Base-by-base conservation (phyloP, 2,113 vertebrate species). In the Tichodroma muraria region DNA sequence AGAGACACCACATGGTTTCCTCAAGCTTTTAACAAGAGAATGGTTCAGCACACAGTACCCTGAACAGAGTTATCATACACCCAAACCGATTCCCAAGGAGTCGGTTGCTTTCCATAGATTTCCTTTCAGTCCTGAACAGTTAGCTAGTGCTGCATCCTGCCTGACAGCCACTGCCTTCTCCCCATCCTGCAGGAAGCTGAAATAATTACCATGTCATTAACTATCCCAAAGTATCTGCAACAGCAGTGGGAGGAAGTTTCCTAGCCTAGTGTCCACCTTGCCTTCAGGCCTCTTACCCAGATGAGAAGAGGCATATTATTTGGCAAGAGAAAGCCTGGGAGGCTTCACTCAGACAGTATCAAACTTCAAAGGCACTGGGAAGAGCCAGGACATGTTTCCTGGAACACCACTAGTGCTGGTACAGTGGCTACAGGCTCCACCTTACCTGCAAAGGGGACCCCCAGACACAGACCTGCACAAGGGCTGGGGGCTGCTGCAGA, bases 351-450 rank as follows among this genome's bases (percentile, higher is more conserved):
- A 9, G 13, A 94, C 15, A 6, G 63, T 57, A 88, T 81, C 52
- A 35, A 30, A 68, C 72, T 93, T 96, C 93, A 97, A 95, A 94
- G 69, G 63, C 37, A 7, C 54, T 35, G 71, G 59, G 85, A 94
- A 91, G 68, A 70, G 93, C 79, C 79, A 63, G 70, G 68, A 85
- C 93, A 45, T 68, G 91, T 94, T 93, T 94, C 40, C 80, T 88
- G 69, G 80, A 92, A 89, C 66, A 79, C 56, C 0, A 0, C 89
- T 90, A 53, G 11, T 84, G 71, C 90, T 94, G 85, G 47, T 80
- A 71, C 57, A 85, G 79, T 17, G 10, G 44, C 76, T 83, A 45
- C 0, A 1, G 56, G 35, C 79, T 90, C 73, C 33, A 54, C 47
- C 71, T 90, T 53, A 59, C 20, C 42, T 64, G 38, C 17, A 23